phyloP scores from a whole-genome alignment of 2,888 invertebrate genomes.

The Cantharis nigra region DNA sequence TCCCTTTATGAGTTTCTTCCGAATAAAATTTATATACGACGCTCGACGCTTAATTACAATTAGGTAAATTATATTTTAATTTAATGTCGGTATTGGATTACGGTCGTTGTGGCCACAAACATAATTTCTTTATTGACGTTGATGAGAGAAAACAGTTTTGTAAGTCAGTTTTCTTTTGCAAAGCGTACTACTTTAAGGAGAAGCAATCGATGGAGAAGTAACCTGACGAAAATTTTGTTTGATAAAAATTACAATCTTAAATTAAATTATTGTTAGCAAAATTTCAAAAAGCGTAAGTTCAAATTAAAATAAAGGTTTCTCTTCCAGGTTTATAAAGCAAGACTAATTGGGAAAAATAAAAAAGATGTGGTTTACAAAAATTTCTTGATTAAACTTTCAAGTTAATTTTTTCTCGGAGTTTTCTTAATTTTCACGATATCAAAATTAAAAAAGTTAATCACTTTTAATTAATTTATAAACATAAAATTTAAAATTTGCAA shows the following conservation, averaged over 20 bases:
- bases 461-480: background rate
- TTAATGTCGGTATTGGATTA: background rate
- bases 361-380: background rate
- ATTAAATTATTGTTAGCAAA: no score
- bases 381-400: background rate
- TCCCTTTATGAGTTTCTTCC: background rate
- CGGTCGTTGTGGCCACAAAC: background rate
- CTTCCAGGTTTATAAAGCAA: background rate
- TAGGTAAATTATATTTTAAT: background rate
- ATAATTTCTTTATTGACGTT: background rate
- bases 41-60: background rate
- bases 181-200: background rate
- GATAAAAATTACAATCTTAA: background rate
- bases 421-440: background rate
- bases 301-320: no score
- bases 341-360: background rate
- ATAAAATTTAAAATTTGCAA: background rate
- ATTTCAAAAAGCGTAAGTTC: no score
- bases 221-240: background rate
- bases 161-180: no score
- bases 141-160: background rate
- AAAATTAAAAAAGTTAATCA: background rate
- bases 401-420: background rate
- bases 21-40: background rate
- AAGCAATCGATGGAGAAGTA: background rate